Conservation (phyloP, 2,888 invertebrate species). For the Ferrisia virgata region DNA sequence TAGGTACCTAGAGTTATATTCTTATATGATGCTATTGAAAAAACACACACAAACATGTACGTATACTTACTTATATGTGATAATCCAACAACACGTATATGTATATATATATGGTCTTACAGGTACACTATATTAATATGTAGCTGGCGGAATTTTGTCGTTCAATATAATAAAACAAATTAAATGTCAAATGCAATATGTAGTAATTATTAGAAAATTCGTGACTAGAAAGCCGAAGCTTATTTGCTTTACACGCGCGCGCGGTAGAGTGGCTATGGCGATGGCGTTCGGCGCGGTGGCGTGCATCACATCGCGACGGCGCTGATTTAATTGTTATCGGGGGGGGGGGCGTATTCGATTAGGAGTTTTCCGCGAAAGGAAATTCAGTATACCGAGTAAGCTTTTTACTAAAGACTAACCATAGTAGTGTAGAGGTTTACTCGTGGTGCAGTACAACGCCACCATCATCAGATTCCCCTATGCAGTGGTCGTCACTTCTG, state of each 20-base stretch:
- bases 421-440: no score
- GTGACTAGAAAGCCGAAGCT: slow-evolving; percentile 24
- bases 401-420: no score
- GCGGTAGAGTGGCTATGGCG: not conserved
- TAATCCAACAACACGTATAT: no score
- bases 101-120: no score
- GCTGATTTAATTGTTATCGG: not conserved
- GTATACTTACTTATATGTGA: not conserved
- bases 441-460: not conserved
- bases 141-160: slow-evolving; percentile 8
- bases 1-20: no score
- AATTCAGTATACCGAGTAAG: not conserved
- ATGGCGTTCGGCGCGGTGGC: no score
- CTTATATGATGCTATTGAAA: no score
- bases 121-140: no score
- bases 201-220: slow-evolving; percentile 24
- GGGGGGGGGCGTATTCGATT: not conserved
- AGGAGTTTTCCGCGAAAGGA: not conserved
- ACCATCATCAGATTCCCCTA: not conserved
- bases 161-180: slow-evolving; percentile 23
- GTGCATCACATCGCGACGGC: no score
- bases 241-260: not conserved
- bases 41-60: not conserved
- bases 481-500: not conserved
- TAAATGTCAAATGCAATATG: slow-evolving; percentile 32